These are phyloP conservation scores for Pavo muticus DNA, from an alignment of 2,113 vertebrate species.

Conservation along the genomic window DNA sequence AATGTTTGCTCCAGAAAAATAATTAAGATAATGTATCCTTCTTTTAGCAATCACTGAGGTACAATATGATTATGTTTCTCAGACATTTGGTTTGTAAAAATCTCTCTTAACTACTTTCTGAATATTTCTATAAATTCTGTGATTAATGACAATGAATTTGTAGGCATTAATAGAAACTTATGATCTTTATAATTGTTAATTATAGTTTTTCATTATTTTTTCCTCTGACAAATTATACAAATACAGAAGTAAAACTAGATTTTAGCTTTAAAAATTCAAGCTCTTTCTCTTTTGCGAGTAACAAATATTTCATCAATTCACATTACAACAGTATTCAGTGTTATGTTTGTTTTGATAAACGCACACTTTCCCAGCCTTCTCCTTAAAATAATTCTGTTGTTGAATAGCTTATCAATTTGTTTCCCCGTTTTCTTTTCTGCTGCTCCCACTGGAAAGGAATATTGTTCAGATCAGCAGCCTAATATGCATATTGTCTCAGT, in stretches of 20 bases:
- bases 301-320: background rate
- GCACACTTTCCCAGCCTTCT: background rate
- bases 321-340: background rate
- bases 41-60: constrained; percentile 80
- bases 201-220: constrained; percentile 8
- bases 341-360: background rate
- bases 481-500: background rate
- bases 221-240: constrained; percentile 27
- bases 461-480: background rate
- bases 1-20: constrained; percentile 85
- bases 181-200: constrained; percentile 49
- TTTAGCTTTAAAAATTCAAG: background rate
- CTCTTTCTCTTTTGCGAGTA: background rate
- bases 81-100: constrained; percentile 62
- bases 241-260: constrained; percentile 48
- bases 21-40: constrained; percentile 85
- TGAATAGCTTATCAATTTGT: background rate
- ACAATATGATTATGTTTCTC: constrained; percentile 74
- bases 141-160: constrained; percentile 6
- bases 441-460: background rate
- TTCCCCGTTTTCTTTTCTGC: background rate
- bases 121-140: constrained; percentile 64
- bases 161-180: background rate
- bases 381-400: background rate
- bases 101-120: constrained; percentile 66